phyloP scores from a whole-genome alignment of 2,797 vertebrate species.

The Limnodromus scolopaceus region DNA sequence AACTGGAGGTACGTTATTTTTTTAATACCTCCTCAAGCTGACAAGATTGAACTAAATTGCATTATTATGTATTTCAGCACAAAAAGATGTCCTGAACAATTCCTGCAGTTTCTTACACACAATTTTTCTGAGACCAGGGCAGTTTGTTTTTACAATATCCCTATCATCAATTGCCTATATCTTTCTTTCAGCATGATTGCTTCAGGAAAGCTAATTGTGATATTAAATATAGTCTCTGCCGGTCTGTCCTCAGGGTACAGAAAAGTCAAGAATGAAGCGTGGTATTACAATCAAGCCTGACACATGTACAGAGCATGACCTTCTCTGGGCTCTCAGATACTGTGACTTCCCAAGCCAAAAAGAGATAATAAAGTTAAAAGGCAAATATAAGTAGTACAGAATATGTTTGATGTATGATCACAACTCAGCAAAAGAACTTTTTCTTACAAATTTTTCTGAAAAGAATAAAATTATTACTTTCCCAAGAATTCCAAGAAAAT shows the following conservation, averaged over 20 bases:
- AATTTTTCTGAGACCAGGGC: not conserved
- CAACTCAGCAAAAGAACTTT: not conserved
- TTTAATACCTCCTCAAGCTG: not conserved
- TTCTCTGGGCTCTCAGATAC: not conserved
- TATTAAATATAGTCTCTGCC: conserved; percentile 1
- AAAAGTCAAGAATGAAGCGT: not conserved
- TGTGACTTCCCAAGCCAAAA: not conserved
- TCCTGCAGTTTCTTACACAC: not conserved
- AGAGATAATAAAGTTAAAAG: not conserved
- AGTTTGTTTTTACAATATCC: not conserved
- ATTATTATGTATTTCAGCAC: not conserved
- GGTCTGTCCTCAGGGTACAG: conserved; percentile 26
- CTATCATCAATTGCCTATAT: not conserved
- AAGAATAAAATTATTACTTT: not conserved
- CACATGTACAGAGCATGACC: conserved; percentile 1
- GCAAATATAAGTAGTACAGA: not conserved
- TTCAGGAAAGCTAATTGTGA: conserved; percentile 19
- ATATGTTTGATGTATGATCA: not conserved
- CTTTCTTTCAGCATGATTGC: not conserved
- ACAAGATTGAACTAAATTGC: conserved; percentile 17
- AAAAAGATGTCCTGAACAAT: not conserved
- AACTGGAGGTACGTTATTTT: not conserved
- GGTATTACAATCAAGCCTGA: conserved; percentile 45
- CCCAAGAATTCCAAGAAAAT: not conserved
- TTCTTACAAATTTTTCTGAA: not conserved